A percentile compares a stretch with the other conserved stretches of the same genome.
These are phyloP conservation scores for Drosophila cardini DNA, from an alignment of 1,140 invertebrate species.

Conservation along the genomic window DNA sequence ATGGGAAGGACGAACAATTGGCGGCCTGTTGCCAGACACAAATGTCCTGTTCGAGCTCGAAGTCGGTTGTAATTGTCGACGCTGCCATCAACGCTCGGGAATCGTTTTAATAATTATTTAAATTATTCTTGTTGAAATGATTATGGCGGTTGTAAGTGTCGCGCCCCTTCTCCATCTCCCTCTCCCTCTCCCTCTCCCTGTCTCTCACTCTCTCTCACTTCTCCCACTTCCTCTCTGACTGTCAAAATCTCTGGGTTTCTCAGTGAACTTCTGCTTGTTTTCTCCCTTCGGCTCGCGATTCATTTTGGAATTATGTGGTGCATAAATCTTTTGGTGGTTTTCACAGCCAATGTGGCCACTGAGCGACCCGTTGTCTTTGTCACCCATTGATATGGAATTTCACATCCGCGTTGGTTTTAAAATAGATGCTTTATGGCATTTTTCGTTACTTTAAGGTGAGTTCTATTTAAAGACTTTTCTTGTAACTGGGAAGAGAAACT, in stretches of 20 bases:
- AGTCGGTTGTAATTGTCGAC: conserved; percentile 72
- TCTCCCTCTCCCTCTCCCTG: neutral
- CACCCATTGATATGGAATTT: neutral
- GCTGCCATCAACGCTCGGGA: conserved; percentile 60
- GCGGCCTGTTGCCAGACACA: conserved; percentile 68
- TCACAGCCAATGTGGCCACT: conserved; percentile 39
- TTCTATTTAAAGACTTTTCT: conserved; percentile 9
- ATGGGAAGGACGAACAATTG: conserved; percentile 55
- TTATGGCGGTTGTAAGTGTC: conserved; percentile 80
- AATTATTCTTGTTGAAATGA: conserved; percentile 84
- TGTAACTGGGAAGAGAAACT: too few relatives aligned
- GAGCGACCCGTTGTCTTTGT: conserved; percentile 20
- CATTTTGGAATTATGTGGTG: conserved; percentile 53
- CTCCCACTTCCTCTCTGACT: neutral
- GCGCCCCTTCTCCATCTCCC: conserved; percentile 28
- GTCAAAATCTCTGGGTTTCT: neutral
- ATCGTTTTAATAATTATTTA: conserved; percentile 82
- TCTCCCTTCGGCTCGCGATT: conserved; percentile 6
- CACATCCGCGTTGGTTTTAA: neutral
- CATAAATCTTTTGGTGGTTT: conserved; percentile 63
- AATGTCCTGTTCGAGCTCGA: conserved; percentile 31
- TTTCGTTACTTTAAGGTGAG: neutral
- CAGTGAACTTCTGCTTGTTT: conserved; percentile 2
- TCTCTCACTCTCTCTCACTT: neutral
- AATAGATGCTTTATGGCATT: conserved; percentile 17